A percentile compares a stretch with the other conserved stretches of the same genome.
phyloP scores from a whole-genome alignment of 2,797 vertebrate genomes.

The Lepus townsendii region DNA sequence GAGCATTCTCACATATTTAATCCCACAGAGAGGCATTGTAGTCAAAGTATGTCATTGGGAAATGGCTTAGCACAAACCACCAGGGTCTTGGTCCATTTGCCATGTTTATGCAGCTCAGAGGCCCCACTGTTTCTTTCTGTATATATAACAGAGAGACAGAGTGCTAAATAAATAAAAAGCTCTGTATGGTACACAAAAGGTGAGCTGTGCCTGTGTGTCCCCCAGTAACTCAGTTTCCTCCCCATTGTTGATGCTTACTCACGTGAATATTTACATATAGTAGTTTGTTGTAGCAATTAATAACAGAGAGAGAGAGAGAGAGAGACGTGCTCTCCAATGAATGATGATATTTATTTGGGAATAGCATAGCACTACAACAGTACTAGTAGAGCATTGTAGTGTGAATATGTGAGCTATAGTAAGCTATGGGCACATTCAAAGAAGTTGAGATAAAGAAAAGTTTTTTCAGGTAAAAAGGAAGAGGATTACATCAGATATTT shows the following conservation, averaged over 20 bases:
- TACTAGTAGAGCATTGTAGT: no score
- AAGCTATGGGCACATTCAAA: no score
- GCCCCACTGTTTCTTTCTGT: neutral
- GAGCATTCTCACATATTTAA: neutral
- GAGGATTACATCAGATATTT: no score
- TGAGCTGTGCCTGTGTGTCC: neutral
- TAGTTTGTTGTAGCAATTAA: neutral
- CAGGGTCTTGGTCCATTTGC: neutral
- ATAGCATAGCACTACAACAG: no score
- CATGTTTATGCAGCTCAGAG: neutral
- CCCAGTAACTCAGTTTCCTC: neutral
- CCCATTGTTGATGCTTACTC: neutral
- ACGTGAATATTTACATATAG: neutral
- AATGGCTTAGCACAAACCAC: neutral
- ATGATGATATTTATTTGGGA: no score
- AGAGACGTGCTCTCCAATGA: no score
- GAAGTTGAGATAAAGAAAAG: no score
- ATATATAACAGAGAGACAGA: neutral
- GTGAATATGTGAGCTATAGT: no score
- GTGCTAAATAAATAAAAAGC: no score
- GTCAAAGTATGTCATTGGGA: neutral
- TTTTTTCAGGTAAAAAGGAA: no score
- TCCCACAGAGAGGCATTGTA: neutral
- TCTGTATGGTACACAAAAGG: neutral
- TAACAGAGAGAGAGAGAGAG: no score